Percentiles rank a stretch among this genome's conserved stretches.
phyloP scores from a whole-genome alignment of 2,113 vertebrate genomes.

The Micronycteris hirsuta region DNA sequence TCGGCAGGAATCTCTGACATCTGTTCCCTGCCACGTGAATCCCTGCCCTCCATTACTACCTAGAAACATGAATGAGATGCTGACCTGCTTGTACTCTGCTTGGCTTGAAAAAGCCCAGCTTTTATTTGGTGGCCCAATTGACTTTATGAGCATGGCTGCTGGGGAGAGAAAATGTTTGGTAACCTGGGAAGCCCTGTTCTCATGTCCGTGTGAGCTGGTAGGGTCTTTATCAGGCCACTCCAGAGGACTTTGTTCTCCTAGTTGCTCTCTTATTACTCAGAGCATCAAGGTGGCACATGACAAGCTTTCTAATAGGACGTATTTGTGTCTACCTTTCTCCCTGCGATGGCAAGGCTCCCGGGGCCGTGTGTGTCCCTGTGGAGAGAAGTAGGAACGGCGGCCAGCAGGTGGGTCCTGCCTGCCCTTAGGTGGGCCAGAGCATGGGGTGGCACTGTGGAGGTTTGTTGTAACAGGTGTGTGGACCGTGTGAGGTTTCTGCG shows the following conservation, averaged over 20 bases:
- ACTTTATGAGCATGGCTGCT: not conserved
- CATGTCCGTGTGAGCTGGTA: too few species aligned
- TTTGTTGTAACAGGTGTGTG: not conserved
- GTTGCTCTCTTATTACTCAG: not conserved
- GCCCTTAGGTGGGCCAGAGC: not conserved
- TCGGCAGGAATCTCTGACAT: conserved; percentile 38
- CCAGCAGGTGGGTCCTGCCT: not conserved
- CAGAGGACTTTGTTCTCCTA: not conserved
- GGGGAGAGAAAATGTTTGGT: not conserved
- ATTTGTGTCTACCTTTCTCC: not conserved
- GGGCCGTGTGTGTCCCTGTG: not conserved
- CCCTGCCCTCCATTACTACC: not conserved
- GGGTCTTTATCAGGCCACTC: not conserved
- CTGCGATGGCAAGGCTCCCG: not conserved
- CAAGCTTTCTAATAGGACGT: not conserved
- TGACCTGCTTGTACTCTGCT: not conserved
- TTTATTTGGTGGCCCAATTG: not conserved
- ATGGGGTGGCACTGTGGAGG: not conserved
- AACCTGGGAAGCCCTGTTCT: not conserved
- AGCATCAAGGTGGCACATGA: not conserved
- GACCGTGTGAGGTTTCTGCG: not conserved
- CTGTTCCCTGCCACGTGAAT: not conserved
- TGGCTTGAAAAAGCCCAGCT: not conserved
- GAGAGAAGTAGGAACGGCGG: not conserved
- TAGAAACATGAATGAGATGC: conserved; percentile 2